These are phyloP conservation scores for Eublepharis macularius DNA, from an alignment of 2,113 vertebrate genomes.

Conservation along the genomic window DNA sequence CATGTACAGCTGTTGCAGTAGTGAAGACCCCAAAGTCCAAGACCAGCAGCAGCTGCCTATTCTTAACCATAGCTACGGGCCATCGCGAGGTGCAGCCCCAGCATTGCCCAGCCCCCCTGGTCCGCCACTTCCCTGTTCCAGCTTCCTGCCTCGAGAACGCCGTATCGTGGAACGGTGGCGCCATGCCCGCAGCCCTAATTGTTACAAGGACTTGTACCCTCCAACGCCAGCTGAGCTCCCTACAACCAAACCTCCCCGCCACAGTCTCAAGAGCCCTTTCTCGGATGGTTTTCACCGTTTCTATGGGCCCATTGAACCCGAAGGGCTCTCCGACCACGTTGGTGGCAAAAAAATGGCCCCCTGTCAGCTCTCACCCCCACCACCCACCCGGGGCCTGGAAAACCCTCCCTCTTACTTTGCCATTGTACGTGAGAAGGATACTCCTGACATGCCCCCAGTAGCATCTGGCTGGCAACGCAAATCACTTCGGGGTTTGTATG, in stretches of 20 bases:
- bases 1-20: slow-evolving; percentile 94
- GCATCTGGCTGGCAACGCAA: slow-evolving; percentile 70
- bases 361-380: slow-evolving; percentile 80
- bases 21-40: slow-evolving; percentile 76
- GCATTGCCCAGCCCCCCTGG: slow-evolving; percentile 81
- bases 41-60: slow-evolving; percentile 77
- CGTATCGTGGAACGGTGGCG: slow-evolving; percentile 90
- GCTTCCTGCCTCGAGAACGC: slow-evolving; percentile 85
- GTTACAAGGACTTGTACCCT: slow-evolving; percentile 79
- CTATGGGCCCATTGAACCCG: slow-evolving; percentile 92
- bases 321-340: slow-evolving; percentile 83
- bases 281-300: slow-evolving; percentile 91
- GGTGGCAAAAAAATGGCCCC: slow-evolving; percentile 71
- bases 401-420: slow-evolving; percentile 74
- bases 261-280: slow-evolving; percentile 62
- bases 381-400: slow-evolving; percentile 72
- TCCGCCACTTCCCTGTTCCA: slow-evolving; percentile 79
- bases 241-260: slow-evolving; percentile 37
- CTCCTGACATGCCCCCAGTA: slow-evolving; percentile 39
- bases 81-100: slow-evolving; percentile 67
- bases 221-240: slow-evolving; percentile 76
- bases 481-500: slow-evolving; percentile 79
- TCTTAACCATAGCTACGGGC: slow-evolving; percentile 63
- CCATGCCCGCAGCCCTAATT: slow-evolving; percentile 81
- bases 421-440: slow-evolving; percentile 80